Conservation (phyloP, 2,113 vertebrate species). For the Spheniscus mendiculus region DNA sequence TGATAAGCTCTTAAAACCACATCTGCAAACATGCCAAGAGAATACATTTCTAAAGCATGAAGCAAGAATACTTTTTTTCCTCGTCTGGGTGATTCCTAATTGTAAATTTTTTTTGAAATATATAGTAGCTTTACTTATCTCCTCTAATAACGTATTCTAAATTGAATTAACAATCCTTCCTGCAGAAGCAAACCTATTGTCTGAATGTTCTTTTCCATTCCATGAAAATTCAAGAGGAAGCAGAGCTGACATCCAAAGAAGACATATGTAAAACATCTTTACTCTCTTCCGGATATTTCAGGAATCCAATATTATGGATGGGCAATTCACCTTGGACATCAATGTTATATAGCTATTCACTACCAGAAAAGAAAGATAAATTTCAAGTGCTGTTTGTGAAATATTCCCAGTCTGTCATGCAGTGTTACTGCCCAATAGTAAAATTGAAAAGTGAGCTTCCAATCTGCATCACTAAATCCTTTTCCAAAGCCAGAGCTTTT, state of each 20-base stretch:
- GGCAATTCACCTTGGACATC: not conserved
- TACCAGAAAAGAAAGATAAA: not conserved
- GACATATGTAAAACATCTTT: not conserved
- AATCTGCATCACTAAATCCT: not conserved
- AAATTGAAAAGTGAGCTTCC: not conserved
- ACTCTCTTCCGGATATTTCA: not conserved
- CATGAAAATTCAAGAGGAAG: constrained; percentile 13
- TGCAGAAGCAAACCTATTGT: not conserved
- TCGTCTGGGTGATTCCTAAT: not conserved
- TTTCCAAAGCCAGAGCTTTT: not conserved
- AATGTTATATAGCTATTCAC: not conserved
- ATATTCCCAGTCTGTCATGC: not conserved
- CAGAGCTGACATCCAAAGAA: not conserved
- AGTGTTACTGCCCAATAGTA: not conserved
- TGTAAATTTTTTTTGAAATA: not conserved
- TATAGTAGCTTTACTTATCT: not conserved
- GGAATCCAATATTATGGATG: not conserved
- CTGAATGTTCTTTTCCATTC: not conserved
- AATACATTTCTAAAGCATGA: constrained; percentile 15
- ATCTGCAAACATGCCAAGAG: constrained; percentile 1
- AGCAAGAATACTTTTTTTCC: not conserved
- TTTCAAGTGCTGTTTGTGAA: not conserved
- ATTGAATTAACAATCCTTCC: not conserved
- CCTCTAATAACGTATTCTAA: not conserved
- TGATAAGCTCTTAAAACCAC: not conserved